phyloP scores from a whole-genome alignment of 2,888 invertebrate species.

The Coremacera marginata region DNA sequence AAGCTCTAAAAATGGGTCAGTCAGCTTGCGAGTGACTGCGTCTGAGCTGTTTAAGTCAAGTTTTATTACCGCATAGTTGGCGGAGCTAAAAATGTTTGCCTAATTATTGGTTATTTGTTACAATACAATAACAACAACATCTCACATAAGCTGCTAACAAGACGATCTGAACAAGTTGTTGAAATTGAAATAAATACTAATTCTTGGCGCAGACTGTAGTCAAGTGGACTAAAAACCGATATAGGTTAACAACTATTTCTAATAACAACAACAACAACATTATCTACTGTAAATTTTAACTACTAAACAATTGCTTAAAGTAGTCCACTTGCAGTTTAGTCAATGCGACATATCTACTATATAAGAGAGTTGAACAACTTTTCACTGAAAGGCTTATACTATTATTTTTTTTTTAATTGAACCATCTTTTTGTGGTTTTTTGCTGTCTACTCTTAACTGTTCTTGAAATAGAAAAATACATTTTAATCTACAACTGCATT shows the following conservation, averaged over 20 bases:
- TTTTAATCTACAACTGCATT: background rate
- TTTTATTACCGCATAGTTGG: background rate
- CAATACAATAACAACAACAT: background rate
- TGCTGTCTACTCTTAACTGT: background rate
- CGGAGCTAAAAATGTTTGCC: too few relatives aligned
- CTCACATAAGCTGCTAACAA: background rate
- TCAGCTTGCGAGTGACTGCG: background rate
- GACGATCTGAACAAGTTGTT: background rate
- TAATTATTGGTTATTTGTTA: background rate
- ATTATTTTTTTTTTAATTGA: too few relatives aligned
- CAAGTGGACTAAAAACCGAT: slow-evolving; percentile 8
- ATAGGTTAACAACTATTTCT: slow-evolving; percentile 8
- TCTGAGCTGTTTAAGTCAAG: background rate
- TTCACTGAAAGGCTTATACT: too few relatives aligned
- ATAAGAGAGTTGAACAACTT: background rate
- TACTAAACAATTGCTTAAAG: background rate
- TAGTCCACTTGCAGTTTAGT: background rate
- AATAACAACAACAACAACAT: background rate
- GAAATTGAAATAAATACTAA: background rate
- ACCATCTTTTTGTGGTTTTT: background rate
- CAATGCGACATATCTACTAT: background rate
- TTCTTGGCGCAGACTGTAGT: background rate
- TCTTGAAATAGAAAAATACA: background rate
- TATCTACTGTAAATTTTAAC: too few relatives aligned
- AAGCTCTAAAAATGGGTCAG: slow-evolving; percentile 14